These are phyloP conservation scores for Calonectris borealis DNA, from an alignment of 2,113 vertebrate species.

Conservation along the genomic window DNA sequence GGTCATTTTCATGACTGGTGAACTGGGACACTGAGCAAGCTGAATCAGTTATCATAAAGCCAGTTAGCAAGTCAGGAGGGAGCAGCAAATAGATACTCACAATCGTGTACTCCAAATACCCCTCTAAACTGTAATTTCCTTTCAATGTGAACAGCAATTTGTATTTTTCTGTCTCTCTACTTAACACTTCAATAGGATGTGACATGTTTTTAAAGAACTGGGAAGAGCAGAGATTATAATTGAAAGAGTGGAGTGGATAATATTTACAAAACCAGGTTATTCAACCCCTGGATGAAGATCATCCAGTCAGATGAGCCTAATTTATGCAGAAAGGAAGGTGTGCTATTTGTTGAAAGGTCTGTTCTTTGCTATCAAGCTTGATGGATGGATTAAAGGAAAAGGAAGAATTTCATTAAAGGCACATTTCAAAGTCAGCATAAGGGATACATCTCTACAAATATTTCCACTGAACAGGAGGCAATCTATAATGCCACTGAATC, in stretches of 20 bases:
- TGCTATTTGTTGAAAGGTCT: constrained; percentile 40
- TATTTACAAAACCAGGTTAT: constrained; percentile 10
- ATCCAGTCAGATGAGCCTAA: not conserved
- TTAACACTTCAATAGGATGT: constrained; percentile 16
- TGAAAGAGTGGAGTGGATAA: not conserved
- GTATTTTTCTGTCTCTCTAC: not conserved
- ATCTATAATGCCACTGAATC: not conserved
- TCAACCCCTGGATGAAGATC: not conserved
- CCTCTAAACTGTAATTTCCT: not conserved
- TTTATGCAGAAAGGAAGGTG: not conserved
- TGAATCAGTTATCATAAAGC: not conserved
- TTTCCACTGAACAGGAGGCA: not conserved
- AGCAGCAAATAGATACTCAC: not conserved
- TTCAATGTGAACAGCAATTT: not conserved
- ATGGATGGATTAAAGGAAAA: not conserved
- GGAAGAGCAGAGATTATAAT: not conserved
- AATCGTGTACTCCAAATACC: not conserved
- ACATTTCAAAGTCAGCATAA: not conserved
- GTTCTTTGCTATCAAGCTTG: not conserved
- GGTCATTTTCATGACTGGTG: not conserved
- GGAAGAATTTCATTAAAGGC: not conserved
- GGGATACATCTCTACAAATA: not conserved
- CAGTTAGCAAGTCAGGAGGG: not conserved
- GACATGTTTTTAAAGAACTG: constrained; percentile 3
- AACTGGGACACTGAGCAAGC: not conserved